Conservation (phyloP, 2,797 vertebrate species). For the Corythornis leucogaster region DNA sequence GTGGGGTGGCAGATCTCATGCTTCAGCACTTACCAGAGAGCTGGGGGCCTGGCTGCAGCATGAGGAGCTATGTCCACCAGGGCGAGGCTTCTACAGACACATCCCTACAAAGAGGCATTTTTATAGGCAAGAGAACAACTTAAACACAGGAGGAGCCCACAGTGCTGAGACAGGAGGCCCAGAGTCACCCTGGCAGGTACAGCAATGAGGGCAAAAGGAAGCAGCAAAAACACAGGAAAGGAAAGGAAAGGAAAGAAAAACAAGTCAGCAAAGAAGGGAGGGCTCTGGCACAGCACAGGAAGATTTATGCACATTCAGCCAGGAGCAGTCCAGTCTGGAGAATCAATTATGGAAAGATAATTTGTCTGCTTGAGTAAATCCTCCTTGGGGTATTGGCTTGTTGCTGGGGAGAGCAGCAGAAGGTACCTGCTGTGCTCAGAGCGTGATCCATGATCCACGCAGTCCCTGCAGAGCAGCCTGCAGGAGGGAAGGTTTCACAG, state of each 20-base stretch:
- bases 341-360: slow-evolving; percentile 57
- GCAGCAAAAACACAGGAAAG: slow-evolving; percentile 48
- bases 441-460: not conserved
- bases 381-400: slow-evolving; percentile 20
- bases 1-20: not conserved
- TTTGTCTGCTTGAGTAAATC: slow-evolving; percentile 43
- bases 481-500: not conserved
- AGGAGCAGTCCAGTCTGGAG: slow-evolving; percentile 44
- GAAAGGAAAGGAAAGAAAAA: slow-evolving; percentile 56
- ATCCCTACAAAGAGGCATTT: slow-evolving; percentile 1
- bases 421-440: not conserved
- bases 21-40: slow-evolving; percentile 51
- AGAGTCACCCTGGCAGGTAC: slow-evolving; percentile 57
- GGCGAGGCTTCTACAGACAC: slow-evolving; percentile 8
- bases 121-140: slow-evolving; percentile 16
- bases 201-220: slow-evolving; percentile 66
- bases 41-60: slow-evolving; percentile 28
- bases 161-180: not conserved
- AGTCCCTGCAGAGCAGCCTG: not conserved
- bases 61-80: not conserved
- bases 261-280: slow-evolving; percentile 19
- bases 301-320: not conserved
- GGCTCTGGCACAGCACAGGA: slow-evolving; percentile 27
- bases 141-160: slow-evolving; percentile 2
- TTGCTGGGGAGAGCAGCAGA: slow-evolving; percentile 35